These are phyloP conservation scores for Athalia cordata DNA, from an alignment of 2,888 invertebrate species.

Conservation along the genomic window DNA sequence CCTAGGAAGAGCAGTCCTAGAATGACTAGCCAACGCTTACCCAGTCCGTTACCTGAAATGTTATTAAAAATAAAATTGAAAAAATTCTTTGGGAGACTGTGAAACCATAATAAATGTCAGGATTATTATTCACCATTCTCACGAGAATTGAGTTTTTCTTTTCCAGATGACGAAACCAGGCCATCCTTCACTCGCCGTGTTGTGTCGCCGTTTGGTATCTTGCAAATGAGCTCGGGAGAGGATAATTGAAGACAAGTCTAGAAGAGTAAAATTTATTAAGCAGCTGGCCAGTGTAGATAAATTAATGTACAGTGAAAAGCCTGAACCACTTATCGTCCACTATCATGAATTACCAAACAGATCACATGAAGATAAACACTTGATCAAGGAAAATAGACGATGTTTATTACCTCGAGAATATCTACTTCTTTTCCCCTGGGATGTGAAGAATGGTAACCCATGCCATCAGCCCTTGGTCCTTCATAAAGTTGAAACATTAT, in stretches of 20 bases:
- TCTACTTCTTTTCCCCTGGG: conserved; percentile 69
- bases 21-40: conserved; percentile 67
- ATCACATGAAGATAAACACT: no score
- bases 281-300: background rate
- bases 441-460: conserved; percentile 68
- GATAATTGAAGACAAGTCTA: conserved; percentile 71
- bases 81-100: background rate
- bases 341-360: no score
- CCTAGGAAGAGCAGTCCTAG: conserved; percentile 68
- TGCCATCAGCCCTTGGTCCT: conserved; percentile 64
- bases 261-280: conserved; percentile 47
- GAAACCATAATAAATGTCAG: no score
- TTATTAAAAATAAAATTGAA: background rate
- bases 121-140: conserved; percentile 7
- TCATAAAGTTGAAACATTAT: conserved; percentile 67
- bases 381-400: background rate
- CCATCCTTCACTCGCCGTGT: conserved; percentile 64
- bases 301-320: no score
- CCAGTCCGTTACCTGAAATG: conserved; percentile 57
- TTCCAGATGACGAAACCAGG: conserved; percentile 61
- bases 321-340: no score
- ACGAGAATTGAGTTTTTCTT: conserved; percentile 50
- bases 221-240: conserved; percentile 71
- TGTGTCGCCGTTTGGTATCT: conserved; percentile 69
- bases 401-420: conserved; percentile 64